These are phyloP conservation scores for Helicoverpa assulta DNA, from an alignment of 2,888 invertebrate genomes.

Conservation along the genomic window DNA sequence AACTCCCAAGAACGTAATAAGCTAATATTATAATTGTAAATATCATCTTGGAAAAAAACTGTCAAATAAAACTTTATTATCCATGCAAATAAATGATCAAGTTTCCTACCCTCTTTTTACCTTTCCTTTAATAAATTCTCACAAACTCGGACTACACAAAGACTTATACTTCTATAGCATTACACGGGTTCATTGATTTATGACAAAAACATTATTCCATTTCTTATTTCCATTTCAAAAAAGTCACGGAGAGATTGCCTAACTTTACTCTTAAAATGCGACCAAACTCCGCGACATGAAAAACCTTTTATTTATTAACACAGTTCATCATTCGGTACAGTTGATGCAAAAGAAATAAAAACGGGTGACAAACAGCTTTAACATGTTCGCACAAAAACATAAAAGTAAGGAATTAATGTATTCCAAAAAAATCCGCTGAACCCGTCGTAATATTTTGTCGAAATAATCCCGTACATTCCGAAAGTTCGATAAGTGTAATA, in stretches of 20 bases:
- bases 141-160: conserved; percentile 23
- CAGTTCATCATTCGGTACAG: conserved; percentile 71
- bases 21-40: not conserved
- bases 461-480: conserved; percentile 14
- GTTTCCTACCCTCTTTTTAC: conserved; percentile 8
- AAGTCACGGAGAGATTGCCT: conserved; percentile 57
- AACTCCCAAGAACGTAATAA: not conserved
- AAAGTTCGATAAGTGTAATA: conserved; percentile 34
- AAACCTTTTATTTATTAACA: conserved; percentile 80
- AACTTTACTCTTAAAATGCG: conserved; percentile 67
- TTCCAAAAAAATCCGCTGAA: conserved; percentile 29
- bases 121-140: conserved; percentile 11
- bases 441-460: conserved; percentile 9
- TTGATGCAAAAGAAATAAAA: conserved; percentile 72
- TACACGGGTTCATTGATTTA: conserved; percentile 59
- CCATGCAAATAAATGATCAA: conserved; percentile 3
- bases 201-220: conserved; percentile 56
- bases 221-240: conserved; percentile 52
- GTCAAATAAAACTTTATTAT: conserved; percentile 4
- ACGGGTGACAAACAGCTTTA: conserved; percentile 56
- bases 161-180: conserved; percentile 40
- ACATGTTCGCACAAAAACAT: conserved; percentile 45
- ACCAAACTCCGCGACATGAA: conserved; percentile 73
- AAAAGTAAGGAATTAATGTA: conserved; percentile 36
- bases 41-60: not conserved